Evolutionary conservation across 2,113 vertebrate species (phyloP).

Genomic region (Chloroceryle aenea): DNA sequence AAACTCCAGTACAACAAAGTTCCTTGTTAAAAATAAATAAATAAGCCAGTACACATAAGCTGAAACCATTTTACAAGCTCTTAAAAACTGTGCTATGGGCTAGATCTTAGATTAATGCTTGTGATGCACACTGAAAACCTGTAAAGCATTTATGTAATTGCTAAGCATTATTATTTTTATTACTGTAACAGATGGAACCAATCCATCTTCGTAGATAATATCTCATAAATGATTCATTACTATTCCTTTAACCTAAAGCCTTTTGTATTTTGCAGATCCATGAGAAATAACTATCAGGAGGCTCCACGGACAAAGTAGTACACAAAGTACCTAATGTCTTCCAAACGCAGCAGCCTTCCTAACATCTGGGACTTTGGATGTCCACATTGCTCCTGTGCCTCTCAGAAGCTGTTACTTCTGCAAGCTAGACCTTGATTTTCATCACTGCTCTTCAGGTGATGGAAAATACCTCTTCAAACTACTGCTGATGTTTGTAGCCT

Average conservation of each 20-base stretch:
- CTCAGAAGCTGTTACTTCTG: neutral
- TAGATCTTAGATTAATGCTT: conserved; percentile 73
- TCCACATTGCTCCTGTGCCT: neutral
- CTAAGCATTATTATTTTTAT: conserved; percentile 77
- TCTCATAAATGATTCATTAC: conserved; percentile 83
- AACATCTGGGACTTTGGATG: neutral
- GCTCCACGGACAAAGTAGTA: conserved; percentile 61
- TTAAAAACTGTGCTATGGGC: conserved; percentile 66
- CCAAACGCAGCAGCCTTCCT: conserved; percentile 27
- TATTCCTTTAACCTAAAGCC: conserved; percentile 79
- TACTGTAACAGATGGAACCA: conserved; percentile 79
- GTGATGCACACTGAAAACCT: conserved; percentile 66
- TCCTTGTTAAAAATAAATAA: conserved; percentile 45
- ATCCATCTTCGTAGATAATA: conserved; percentile 80
- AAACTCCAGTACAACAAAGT: conserved; percentile 9
- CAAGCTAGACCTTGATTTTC: neutral
- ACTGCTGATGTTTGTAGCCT: neutral
- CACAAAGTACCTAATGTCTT: conserved; percentile 57
- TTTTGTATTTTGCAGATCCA: conserved; percentile 77
- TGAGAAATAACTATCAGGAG: conserved; percentile 74
- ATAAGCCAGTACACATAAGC: conserved; percentile 1
- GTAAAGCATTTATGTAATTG: conserved; percentile 75
- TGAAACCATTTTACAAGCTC: conserved; percentile 52
- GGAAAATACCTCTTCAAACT: neutral
- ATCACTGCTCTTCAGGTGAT: neutral